Percentiles rank a stretch among this genome's conserved stretches.
phyloP scores from a whole-genome alignment of 2,113 vertebrate genomes.

The Rhinichthys klamathensis region DNA sequence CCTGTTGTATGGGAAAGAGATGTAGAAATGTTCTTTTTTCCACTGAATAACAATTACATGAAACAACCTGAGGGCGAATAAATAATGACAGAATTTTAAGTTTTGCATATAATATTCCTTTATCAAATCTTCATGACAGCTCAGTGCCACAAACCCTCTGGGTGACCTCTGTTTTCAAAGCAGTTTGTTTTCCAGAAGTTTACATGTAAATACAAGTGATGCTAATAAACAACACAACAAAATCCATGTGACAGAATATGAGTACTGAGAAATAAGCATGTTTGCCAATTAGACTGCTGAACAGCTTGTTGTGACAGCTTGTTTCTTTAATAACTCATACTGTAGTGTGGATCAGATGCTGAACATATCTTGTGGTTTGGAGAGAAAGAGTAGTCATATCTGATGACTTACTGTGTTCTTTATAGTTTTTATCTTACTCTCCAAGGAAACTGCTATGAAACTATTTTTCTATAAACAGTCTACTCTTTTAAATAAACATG shows the following conservation, averaged over 20 bases:
- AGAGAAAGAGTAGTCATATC: background rate
- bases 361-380: background rate
- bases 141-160: background rate
- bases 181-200: conserved; percentile 22
- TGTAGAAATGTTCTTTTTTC: background rate
- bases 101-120: background rate
- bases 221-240: conserved; percentile 11
- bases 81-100: background rate
- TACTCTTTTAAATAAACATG: background rate
- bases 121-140: background rate
- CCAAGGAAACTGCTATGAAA: background rate
- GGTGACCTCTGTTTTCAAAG: background rate
- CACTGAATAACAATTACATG: background rate
- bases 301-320: conserved; percentile 9
- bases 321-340: background rate
- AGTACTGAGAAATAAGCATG: background rate
- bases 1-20: background rate
- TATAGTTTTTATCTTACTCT: background rate
- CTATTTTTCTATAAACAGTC: background rate
- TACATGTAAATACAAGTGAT: background rate
- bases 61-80: background rate
- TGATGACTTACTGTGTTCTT: background rate
- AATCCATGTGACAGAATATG: conserved; percentile 14
- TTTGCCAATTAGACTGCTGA: conserved; percentile 26
- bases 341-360: background rate